phyloP scores from a whole-genome alignment of 2,888 invertebrate genomes.

The Nomada lathburiana region DNA sequence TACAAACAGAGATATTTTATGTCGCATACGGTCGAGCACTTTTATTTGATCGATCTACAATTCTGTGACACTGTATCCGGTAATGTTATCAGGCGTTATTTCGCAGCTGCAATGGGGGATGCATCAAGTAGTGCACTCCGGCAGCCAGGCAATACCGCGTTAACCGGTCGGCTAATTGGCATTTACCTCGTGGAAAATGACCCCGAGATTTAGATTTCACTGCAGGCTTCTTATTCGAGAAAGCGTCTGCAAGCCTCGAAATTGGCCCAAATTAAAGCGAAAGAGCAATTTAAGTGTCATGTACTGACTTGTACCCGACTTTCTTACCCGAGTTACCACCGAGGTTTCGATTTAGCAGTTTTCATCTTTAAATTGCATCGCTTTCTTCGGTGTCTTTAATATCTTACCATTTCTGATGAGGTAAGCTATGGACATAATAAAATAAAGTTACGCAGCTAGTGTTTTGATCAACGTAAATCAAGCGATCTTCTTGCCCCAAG shows the following conservation, averaged over 20 bases:
- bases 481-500: too few species aligned
- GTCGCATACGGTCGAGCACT: neutral
- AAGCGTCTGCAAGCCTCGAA: constrained; percentile 44
- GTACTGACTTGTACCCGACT: constrained; percentile 4
- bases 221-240: constrained; percentile 46
- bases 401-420: neutral
- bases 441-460: neutral
- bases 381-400: neutral
- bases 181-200: constrained; percentile 77
- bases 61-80: constrained; percentile 2
- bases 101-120: constrained; percentile 53
- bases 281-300: constrained; percentile 52
- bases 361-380: neutral
- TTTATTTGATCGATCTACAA: constrained; percentile 2
- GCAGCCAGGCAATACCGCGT: constrained; percentile 69
- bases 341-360: constrained; percentile 14
- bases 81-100: constrained; percentile 61
- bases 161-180: constrained; percentile 78
- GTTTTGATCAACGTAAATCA: neutral
- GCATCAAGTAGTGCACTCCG: constrained; percentile 62
- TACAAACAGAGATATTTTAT: too few species aligned
- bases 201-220: constrained; percentile 68
- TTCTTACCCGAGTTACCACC: constrained; percentile 13
- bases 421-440: neutral
- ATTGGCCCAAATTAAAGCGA: constrained; percentile 61